Evolutionary conservation across 2,888 invertebrate genomes (phyloP).

Genomic region (Azorinus chamasolen): DNA sequence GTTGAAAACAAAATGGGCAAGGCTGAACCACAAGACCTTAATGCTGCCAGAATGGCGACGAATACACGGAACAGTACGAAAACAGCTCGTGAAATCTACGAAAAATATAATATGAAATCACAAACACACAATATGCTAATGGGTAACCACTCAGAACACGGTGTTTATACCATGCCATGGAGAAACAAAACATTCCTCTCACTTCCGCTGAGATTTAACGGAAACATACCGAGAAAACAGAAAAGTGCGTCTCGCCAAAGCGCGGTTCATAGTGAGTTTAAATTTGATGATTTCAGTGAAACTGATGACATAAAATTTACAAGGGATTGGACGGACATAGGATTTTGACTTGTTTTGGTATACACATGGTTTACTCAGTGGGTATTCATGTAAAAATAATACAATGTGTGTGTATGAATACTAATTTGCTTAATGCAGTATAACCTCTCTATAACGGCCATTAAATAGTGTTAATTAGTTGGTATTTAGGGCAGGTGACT

Average conservation of each 20-base stretch:
- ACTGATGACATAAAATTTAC: constrained; percentile 2
- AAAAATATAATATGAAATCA: constrained; percentile 64
- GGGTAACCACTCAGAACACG: constrained; percentile 7
- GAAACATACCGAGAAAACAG: constrained; percentile 26
- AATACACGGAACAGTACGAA: constrained; percentile 40
- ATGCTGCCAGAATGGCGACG: constrained; percentile 23
- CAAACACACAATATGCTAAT: constrained; percentile 33
- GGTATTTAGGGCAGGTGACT: no score
- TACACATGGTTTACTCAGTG: no score
- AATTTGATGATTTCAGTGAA: constrained; percentile 28
- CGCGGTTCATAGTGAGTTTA: constrained; percentile 33
- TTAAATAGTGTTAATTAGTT: no score
- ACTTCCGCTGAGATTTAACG: constrained; percentile 57
- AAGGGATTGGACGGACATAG: no score
- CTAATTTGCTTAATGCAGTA: no score
- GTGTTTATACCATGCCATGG: constrained; percentile 60
- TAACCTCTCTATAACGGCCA: no score
- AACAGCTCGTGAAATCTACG: constrained; percentile 62
- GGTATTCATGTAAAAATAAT: no score
- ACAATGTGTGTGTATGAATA: no score
- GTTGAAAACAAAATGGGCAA: constrained; percentile 33
- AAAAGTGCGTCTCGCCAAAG: constrained; percentile 30
- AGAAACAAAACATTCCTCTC: constrained; percentile 60
- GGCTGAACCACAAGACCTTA: constrained; percentile 6
- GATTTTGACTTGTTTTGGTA: no score